A percentile compares a stretch with the other conserved stretches of the same genome.
Evolutionary conservation across 2,113 vertebrate species (phyloP).

Genomic region (Burhinus bistriatus): DNA sequence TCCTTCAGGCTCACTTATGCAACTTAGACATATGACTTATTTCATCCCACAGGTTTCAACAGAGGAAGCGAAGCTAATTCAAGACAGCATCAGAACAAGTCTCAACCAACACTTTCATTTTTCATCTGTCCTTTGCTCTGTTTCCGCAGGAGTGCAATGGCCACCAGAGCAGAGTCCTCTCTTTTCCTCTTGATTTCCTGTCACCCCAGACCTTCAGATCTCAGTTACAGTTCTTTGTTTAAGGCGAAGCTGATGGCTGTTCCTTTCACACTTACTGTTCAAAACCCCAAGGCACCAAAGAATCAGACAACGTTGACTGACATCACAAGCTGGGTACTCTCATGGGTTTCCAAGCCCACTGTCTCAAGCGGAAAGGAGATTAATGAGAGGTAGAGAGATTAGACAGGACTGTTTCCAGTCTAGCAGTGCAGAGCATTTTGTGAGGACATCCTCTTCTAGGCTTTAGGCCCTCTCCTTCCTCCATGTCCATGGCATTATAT

Average conservation of each 20-base stretch:
- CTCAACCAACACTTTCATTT: not conserved
- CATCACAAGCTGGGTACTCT: not conserved
- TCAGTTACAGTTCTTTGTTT: not conserved
- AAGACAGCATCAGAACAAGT: not conserved
- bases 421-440: not conserved
- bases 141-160: not conserved
- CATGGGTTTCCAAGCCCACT: not conserved
- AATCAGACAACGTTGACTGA: not conserved
- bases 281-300: not conserved
- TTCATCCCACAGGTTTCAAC: not conserved
- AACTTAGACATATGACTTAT: not conserved
- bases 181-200: not conserved
- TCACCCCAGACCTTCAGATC: not conserved
- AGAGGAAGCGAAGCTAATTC: not conserved
- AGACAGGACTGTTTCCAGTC: not conserved
- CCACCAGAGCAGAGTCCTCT: not conserved
- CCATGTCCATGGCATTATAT: rapidly evolving
- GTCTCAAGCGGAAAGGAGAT: not conserved
- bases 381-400: not conserved
- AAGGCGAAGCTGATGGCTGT: not conserved
- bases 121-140: not conserved
- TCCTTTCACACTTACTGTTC: not conserved
- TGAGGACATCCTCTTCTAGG: not conserved
- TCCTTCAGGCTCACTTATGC: not conserved
- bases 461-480: not conserved